Conservation (phyloP, 2,888 invertebrate species). For the Choristoneura rosaceana region DNA sequence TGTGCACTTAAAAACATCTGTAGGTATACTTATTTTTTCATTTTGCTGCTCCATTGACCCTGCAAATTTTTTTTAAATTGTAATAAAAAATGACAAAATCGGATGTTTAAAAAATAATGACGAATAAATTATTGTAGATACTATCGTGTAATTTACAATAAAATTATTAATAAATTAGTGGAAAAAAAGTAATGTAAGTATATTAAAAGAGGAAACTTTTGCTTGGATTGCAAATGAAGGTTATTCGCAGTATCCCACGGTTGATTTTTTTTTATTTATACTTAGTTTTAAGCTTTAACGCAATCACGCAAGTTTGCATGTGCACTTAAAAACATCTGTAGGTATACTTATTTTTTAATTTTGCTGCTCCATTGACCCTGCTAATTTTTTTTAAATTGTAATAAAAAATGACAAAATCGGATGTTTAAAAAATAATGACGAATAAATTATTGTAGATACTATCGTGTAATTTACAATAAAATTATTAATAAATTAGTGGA, state of each 20-base stretch:
- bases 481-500: slow-evolving; percentile 29
- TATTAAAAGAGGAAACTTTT: not conserved
- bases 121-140: not conserved
- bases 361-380: slow-evolving; percentile 5
- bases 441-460: not conserved
- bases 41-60: slow-evolving; percentile 4
- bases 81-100: not conserved
- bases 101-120: slow-evolving; percentile 16
- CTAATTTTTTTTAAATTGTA: not conserved
- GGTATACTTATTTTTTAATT: too few species aligned
- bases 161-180: slow-evolving; percentile 29
- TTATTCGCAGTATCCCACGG: too few species aligned
- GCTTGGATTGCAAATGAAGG: not conserved
- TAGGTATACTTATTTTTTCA: too few species aligned
- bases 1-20: too few species aligned
- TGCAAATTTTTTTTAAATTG: not conserved
- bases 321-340: too few species aligned
- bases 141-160: slow-evolving; percentile 1
- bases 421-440: slow-evolving; percentile 18
- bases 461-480: slow-evolving; percentile 3
- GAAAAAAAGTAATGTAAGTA: slow-evolving; percentile 55
- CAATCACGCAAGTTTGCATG: too few species aligned
- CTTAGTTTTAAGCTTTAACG: too few species aligned
- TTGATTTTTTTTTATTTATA: too few species aligned
- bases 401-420: not conserved